Evolutionary conservation across 2,888 invertebrate genomes (phyloP).

Genomic region (Dynastes maya): DNA sequence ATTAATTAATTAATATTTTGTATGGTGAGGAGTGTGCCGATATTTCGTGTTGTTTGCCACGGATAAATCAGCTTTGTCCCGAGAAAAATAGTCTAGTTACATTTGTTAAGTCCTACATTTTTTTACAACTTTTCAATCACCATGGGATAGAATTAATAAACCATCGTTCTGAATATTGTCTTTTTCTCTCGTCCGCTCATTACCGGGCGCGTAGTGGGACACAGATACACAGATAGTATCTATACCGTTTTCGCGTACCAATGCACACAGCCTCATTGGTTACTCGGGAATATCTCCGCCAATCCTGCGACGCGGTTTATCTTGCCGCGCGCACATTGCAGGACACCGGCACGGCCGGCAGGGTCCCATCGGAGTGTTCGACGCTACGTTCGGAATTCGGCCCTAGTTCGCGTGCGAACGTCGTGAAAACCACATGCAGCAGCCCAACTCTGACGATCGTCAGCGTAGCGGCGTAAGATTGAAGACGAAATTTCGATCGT

Average conservation of each 20-base stretch:
- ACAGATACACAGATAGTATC: neutral
- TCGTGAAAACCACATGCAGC: conserved; percentile 17
- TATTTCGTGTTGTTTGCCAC: too few relatives aligned
- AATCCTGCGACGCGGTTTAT: conserved; percentile 27
- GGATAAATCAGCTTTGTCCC: too few relatives aligned
- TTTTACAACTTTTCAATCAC: too few relatives aligned
- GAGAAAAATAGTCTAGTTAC: too few relatives aligned
- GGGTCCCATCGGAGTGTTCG: conserved; percentile 20
- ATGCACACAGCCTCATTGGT: conserved; percentile 31
- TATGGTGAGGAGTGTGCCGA: too few relatives aligned
- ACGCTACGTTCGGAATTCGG: conserved; percentile 5
- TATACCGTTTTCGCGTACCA: conserved; percentile 9
- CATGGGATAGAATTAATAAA: too few relatives aligned
- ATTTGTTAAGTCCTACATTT: too few relatives aligned
- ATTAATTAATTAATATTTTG: too few relatives aligned
- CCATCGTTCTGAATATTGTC: too few relatives aligned
- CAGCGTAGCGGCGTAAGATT: neutral
- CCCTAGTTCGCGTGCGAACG: conserved; percentile 32
- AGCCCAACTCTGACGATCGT: conserved; percentile 1
- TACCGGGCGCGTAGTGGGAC: too few relatives aligned
- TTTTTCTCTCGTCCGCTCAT: too few relatives aligned
- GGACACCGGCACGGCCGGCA: neutral
- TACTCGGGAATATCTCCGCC: conserved; percentile 38
- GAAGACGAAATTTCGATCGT: neutral
- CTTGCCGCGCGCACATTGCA: conserved; percentile 32